Percentiles rank a stretch among this genome's conserved stretches.
phyloP scores from a whole-genome alignment of 2,113 vertebrate species.

The Maccullochella peelii region DNA sequence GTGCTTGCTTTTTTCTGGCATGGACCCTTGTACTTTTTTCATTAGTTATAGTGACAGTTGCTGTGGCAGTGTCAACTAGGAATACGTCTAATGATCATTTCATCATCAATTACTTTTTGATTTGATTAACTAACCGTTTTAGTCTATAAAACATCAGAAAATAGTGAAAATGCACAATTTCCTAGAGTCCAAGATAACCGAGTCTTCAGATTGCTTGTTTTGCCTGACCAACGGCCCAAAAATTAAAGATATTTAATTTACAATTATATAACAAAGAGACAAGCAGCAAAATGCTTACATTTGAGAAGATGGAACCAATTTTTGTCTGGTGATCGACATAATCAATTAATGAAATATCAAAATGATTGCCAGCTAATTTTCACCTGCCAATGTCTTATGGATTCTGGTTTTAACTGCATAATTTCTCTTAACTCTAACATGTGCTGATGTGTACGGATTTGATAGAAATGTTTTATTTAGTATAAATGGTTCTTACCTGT shows the following conservation, averaged over 20 bases:
- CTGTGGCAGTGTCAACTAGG: not conserved
- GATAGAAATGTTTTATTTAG: not conserved
- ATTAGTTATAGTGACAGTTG: not conserved
- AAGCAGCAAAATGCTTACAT: not conserved
- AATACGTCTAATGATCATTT: not conserved
- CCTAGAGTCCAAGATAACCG: too few species aligned
- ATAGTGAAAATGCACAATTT: not conserved
- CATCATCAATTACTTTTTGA: not conserved
- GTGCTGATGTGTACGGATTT: not conserved
- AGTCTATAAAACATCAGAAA: not conserved
- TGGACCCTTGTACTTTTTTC: not conserved
- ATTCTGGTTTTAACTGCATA: not conserved
- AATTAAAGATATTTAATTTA: not conserved
- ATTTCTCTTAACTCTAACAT: not conserved
- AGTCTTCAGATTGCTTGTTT: not conserved
- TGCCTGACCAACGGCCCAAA: not conserved
- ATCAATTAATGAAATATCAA: not conserved
- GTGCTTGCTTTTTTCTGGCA: not conserved
- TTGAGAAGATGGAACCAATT: too few species aligned
- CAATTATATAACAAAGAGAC: not conserved
- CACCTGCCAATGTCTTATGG: not conserved
- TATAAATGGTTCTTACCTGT: not conserved
- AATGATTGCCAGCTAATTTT: not conserved
- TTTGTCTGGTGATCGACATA: not conserved
- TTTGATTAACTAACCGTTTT: not conserved